Evolutionary conservation across 2,888 invertebrate species (phyloP), one percentile per base, ranked within the genome.

Genomic region (Patella ulyssiponensis): DNA sequence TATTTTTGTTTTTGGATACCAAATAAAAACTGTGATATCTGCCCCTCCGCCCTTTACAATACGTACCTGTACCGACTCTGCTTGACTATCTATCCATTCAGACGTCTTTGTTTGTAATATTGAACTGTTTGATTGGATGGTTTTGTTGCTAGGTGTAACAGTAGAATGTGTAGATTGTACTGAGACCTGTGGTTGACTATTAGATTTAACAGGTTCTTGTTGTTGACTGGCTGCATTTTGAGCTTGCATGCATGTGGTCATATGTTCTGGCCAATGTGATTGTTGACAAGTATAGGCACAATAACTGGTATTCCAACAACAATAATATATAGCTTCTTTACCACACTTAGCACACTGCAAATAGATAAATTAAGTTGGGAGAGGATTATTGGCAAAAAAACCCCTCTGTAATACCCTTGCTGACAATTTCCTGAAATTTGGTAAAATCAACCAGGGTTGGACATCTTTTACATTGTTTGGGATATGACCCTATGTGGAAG

Each of bases 221-320:
- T 71, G 74, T 44, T 81, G 79, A 58, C 75, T 80, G 23, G 80
- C 74, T 53, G 76, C 56, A 12, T 75, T 75, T 74, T 87, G 88
- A 9, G 86, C 83, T 81, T 91, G 91, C 73, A 94, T 93, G 87
- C 95, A 95, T 69, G 93, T 93, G 76, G 92, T 89, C 93, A 94
- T 94, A 91, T 97, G 97, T 12, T 93, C 92, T 1, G 95, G 92
- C 97, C 97, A 97, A 91, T 97, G 97, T 83, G 94, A 93, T 88
- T 95, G 94, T 92, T 97, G 97, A 88, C 98, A 98, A 2, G 95
- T 94, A 90, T 95, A 95, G 92, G 96, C 96, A 92, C 98, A 98
- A 92, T 98, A 98, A 75, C 96, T 95, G 0, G 97, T 97, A 93
- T 97, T 98, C 97, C 98, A 98, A 90, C 98, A 98, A 89, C 98